Base-by-base conservation (phyloP, 2,113 vertebrate genomes). In the Azemiops feae region DNA sequence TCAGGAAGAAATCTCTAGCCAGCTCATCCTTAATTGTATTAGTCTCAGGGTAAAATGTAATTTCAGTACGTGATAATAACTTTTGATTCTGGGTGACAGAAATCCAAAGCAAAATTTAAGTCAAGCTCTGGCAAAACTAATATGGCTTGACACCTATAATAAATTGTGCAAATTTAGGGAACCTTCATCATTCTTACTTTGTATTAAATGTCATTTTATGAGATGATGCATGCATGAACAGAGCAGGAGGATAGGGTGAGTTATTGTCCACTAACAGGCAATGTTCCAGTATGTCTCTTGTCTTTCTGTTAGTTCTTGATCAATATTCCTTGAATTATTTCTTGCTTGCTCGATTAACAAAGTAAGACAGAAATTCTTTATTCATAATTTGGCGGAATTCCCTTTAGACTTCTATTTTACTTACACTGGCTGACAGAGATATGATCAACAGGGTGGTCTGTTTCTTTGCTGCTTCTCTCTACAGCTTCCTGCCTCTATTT, bases 101-200 rank as follows among this genome's bases (percentile, higher is more conserved):
- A 87, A 87, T 95, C 64, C 64, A 95, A 94, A 91, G 92, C 47
- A 97, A 96, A 96, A 88, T 96, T 96, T 96, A 96, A 96, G 86
- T 96, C 92, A 96, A 96, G 45, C 50, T 45, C 27, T 43, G 22
- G 81, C 92, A 96, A 96, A 96, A 94, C 94, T 97, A 96, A 97
- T 95, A 93, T 58, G 53, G 16, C 23, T 96, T 97, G 96, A 96
- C 95, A 96, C 92, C 50, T 93, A 88, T 96, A 97, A 96, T 96
- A 96, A 96, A 97, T 95, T 96, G 88, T 0, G 5, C 93, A 96
- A 95, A 96, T 96, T 94, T 54, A 89, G 50, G 86, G 3, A 87
- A 96, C 34, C 94, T 96, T 96, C 95, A 95, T 96, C 57, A 95
- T 95, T 97, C 96, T 96, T 95, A 95, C 95, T 97, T 96, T 96